Evolutionary conservation across 2,113 vertebrate genomes (phyloP).

Genomic region (Ammospiza nelsoni): DNA sequence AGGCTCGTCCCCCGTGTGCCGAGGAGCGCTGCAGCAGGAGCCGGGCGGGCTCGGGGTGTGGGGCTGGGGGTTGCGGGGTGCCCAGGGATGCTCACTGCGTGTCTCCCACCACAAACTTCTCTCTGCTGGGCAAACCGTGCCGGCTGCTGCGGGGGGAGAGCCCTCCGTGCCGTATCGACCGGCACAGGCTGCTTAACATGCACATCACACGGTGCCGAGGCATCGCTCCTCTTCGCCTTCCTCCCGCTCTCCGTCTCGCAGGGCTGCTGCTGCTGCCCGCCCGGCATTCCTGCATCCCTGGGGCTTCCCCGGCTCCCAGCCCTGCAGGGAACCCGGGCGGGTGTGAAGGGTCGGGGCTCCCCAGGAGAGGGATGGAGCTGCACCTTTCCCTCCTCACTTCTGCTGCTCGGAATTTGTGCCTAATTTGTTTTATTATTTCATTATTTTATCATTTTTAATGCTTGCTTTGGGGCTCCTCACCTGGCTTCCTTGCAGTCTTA

Average conservation of each 20-base stretch:
- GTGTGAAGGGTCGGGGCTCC: not conserved
- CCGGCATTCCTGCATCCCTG: not conserved
- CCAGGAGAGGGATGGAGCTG: not conserved
- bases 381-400: not conserved
- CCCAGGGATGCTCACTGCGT: not conserved
- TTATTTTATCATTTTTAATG: not conserved
- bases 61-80: not conserved
- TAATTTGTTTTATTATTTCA: not conserved
- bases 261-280: not conserved
- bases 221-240: slow-evolving; percentile 53
- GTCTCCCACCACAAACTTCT: slow-evolving; percentile 51
- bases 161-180: not conserved
- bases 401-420: not conserved
- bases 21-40: not conserved
- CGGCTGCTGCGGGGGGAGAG: not conserved
- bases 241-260: slow-evolving; percentile 7
- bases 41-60: not conserved
- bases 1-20: not conserved
- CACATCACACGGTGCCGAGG: slow-evolving; percentile 50
- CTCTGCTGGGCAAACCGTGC: slow-evolving; percentile 26
- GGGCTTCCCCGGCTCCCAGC: not conserved
- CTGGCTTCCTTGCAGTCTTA: not conserved
- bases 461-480: not conserved
- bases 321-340: not conserved
- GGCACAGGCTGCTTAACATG: slow-evolving; percentile 72